A percentile compares a stretch with the other conserved stretches of the same genome.
Evolutionary conservation across 2,888 invertebrate species (phyloP).

Genomic region (Drosophila helvetica): DNA sequence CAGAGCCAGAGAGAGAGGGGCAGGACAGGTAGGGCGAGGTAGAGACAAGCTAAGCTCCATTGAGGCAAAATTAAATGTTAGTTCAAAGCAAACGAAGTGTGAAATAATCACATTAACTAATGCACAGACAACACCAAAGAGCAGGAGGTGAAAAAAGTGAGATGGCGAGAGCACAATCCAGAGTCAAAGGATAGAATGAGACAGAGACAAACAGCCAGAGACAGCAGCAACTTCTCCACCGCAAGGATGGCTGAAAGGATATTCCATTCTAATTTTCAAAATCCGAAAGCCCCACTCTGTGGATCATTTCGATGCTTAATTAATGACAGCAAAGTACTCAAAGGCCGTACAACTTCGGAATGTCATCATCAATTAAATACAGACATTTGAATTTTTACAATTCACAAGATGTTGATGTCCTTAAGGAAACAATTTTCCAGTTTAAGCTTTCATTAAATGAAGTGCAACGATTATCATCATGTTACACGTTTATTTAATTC

Average conservation of each 20-base stretch:
- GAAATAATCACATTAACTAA: constrained; percentile 75
- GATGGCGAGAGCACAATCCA: constrained; percentile 3
- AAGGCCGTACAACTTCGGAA: constrained; percentile 1
- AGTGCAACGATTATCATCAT: constrained; percentile 1
- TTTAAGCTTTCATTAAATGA: constrained; percentile 7
- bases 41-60: background rate
- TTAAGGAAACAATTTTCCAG: background rate
- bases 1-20: background rate
- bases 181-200: background rate
- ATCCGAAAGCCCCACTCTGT: constrained; percentile 2
- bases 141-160: constrained; percentile 8
- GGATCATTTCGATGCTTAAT: constrained; percentile 26
- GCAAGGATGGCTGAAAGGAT: background rate
- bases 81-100: constrained; percentile 69
- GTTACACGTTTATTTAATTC: no score
- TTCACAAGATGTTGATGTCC: background rate
- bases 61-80: constrained; percentile 54
- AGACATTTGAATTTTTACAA: background rate
- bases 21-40: no score
- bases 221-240: constrained; percentile 12
- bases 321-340: constrained; percentile 20
- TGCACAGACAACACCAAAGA: constrained; percentile 39
- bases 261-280: constrained; percentile 1
- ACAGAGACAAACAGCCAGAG: background rate
- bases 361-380: constrained; percentile 3